phyloP scores from a whole-genome alignment of 2,888 invertebrate species.

The Mesorhabditis sp. region DNA sequence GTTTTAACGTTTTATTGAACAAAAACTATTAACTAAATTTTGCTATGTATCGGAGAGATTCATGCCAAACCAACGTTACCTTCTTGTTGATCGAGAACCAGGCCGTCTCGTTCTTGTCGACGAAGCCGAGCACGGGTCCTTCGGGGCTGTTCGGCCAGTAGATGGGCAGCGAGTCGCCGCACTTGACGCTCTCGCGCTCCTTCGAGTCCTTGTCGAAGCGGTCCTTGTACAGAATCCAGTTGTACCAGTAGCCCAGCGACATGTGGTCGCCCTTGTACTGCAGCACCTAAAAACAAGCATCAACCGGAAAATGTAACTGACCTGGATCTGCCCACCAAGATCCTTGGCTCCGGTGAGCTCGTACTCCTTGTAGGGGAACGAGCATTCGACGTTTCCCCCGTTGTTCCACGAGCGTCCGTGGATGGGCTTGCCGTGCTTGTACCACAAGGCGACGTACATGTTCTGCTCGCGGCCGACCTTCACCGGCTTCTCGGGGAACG shows the following conservation, averaged over 20 bases:
- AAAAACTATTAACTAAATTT: too few species aligned
- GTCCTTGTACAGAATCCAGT: slow-evolving; percentile 43
- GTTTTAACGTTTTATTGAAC: too few species aligned
- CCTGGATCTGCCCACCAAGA: slow-evolving; percentile 43
- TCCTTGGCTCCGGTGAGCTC: slow-evolving; percentile 42
- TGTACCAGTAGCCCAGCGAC: slow-evolving; percentile 39
- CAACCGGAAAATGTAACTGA: slow-evolving; percentile 9
- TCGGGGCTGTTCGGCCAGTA: slow-evolving; percentile 30
- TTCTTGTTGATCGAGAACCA: slow-evolving; percentile 28
- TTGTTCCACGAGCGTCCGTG: slow-evolving; percentile 48
- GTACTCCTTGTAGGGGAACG: slow-evolving; percentile 43
- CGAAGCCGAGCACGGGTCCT: slow-evolving; percentile 25
- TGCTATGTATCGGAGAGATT: neutral
- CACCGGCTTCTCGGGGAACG: slow-evolving; percentile 22
- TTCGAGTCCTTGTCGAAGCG: slow-evolving; percentile 30
- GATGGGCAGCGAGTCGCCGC: slow-evolving; percentile 39
- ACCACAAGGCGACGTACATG: slow-evolving; percentile 42
- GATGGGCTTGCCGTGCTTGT: slow-evolving; percentile 46
- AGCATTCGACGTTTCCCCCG: slow-evolving; percentile 47
- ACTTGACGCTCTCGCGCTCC: slow-evolving; percentile 22
- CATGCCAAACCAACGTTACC: slow-evolving; percentile 10
- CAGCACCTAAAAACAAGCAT: slow-evolving; percentile 17
- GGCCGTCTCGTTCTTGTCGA: slow-evolving; percentile 38
- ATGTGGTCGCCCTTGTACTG: slow-evolving; percentile 37
- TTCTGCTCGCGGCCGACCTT: slow-evolving; percentile 35